Base-by-base conservation (phyloP, 1,140 invertebrate species). In the Parasteatoda tepidariorum region DNA sequence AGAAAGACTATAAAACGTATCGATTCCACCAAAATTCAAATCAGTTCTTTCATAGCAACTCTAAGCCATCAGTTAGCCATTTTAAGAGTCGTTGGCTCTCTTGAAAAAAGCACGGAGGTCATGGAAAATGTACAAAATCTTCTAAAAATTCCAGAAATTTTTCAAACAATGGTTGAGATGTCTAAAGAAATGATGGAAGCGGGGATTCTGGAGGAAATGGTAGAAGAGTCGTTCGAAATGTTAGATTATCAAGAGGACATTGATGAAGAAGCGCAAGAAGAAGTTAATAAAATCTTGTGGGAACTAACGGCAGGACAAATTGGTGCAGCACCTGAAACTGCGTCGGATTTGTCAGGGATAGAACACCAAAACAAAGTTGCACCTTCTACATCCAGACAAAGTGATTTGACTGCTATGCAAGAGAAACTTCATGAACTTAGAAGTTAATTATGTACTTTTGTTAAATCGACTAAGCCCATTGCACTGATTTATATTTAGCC, bases 151-250 rank as follows among this genome's bases (percentile, higher is more conserved):
- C 96, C 97, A 0, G 97, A 99, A 90, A 93, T 99, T 28, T 95
- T 96, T 2, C 93, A 93, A 24, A 98, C 96, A 0, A 99, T 99
- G 98, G 93, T 96, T 87, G 97, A 99, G 86, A 91, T 99, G 89
- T 98, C 97, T 0, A 97, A 96, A 90, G 98, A 99, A 92, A 99
- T 99, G 97, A 99, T 97, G 95, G 97, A 91, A 88, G 91, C 97
- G 5, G 97, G 97, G 24, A 98, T 99, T 61, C 97, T 99, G 83
- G 97, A 99, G 88, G 97, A 99, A 90, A 99, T 99, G 97, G 90
- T 99, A 48, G 97, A 99, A 86, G 98, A 99, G 89, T 98, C 97
- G 31, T 94, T 99, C 92, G 96, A 98, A 84, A 91, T 91, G 5
- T 90, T 98, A 87, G 95, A 96, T 87, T 95, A 96, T 4, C 94